phyloP scores from a whole-genome alignment of 2,797 vertebrate genomes.

The Notolabrus celidotus region DNA sequence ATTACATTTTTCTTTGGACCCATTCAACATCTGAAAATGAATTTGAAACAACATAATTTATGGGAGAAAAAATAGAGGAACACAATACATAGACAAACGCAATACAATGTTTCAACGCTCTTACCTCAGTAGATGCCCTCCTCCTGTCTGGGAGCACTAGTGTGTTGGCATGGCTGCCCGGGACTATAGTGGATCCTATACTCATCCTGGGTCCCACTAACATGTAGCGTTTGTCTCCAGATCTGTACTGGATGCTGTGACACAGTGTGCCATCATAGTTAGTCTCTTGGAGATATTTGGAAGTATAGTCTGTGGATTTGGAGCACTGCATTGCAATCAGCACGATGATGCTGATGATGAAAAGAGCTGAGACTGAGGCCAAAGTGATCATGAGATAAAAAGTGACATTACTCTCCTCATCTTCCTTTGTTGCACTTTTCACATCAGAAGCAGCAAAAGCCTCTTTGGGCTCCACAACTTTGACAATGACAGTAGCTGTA shows the following conservation, averaged over 20 bases:
- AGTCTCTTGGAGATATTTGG: constrained; percentile 61
- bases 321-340: constrained; percentile 68
- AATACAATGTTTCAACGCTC: no score
- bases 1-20: no score
- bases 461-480: constrained; percentile 65
- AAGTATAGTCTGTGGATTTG: constrained; percentile 53
- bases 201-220: constrained; percentile 72
- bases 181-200: constrained; percentile 60
- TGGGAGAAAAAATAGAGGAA: no score
- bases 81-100: no score
- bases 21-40: no score
- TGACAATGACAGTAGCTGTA: constrained; percentile 63
- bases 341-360: constrained; percentile 49
- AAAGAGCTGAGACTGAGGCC: constrained; percentile 62
- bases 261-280: constrained; percentile 54
- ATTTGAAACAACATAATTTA: no score
- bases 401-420: constrained; percentile 37
- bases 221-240: constrained; percentile 73
- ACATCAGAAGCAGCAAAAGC: constrained; percentile 67
- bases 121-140: constrained; percentile 52
- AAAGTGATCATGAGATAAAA: constrained; percentile 48
- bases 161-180: constrained; percentile 55
- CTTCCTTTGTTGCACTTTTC: constrained; percentile 45
- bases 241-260: constrained; percentile 75
- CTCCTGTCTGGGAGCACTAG: constrained; percentile 26